Conservation (phyloP, 2,113 vertebrate genomes). For the Garra rufa region DNA sequence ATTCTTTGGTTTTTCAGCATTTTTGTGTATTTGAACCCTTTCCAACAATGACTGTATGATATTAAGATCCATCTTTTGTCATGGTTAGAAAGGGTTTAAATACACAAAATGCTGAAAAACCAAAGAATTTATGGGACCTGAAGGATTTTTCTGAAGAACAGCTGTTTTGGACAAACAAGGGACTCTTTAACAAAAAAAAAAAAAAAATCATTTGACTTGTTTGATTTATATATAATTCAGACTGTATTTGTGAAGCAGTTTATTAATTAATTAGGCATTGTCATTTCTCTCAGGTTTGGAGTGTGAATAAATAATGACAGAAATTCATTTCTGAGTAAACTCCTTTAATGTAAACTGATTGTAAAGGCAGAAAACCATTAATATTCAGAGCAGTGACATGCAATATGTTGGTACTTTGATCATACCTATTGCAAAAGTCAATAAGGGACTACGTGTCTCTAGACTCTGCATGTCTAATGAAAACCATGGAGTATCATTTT, state of each 20-base stretch:
- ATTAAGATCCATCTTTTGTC: too few relatives aligned
- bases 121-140: too few relatives aligned
- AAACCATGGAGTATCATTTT: conserved; percentile 9
- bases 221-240: too few relatives aligned
- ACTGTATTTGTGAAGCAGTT: neutral
- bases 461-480: conserved; percentile 19
- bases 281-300: neutral
- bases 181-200: too few relatives aligned
- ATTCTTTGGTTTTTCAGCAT: too few relatives aligned
- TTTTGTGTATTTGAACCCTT: too few relatives aligned
- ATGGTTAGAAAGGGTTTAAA: too few relatives aligned
- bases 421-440: neutral
- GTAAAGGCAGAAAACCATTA: neutral
- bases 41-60: too few relatives aligned
- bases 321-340: neutral
- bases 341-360: neutral
- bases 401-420: neutral
- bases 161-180: too few relatives aligned
- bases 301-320: neutral
- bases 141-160: too few relatives aligned
- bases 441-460: neutral
- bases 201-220: too few relatives aligned
- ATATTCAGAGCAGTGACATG: neutral
- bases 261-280: neutral
- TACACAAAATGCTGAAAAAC: too few relatives aligned